Evolutionary conservation across 2,113 vertebrate genomes (phyloP), one percentile per base, ranked within the genome.

Genomic region (Engraulis encrasicolus): DNA sequence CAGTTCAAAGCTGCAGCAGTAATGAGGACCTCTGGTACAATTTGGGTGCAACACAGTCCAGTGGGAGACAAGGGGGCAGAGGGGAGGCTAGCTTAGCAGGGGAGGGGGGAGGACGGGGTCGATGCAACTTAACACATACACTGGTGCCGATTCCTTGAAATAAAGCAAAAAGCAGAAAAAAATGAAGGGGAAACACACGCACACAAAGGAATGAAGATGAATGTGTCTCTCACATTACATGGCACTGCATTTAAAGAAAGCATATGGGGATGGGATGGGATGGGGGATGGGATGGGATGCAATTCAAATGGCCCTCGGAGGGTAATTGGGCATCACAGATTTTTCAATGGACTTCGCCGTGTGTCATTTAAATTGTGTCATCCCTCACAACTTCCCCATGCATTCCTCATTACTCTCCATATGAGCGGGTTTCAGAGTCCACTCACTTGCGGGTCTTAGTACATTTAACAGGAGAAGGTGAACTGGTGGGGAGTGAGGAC

Each of bases 1-100:
- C 74, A 81, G 87, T 86, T 87, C 84, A 79, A 78, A 88, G 86
- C 79, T 81, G 34, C 49, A n/a, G 90, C 90, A 92, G 90, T 90
- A 88, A 90, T 85, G 81, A 85, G 38, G 50, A 83, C 81, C 79
- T 74, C 58, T 36, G 81, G 83, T 54, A 54, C 78, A 77, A 85
- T 81, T 87, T 81, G 36, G 9, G 45, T 27, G 71, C 17, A 77
- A 80, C n/a, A n/a, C n/a, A n/a, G n/a, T 58, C 66, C 48, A 12
- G 18, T 38, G 54, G 50, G 49, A 49, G 27, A 36, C 12, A 19
- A 31, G 17, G 40, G 23, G 66, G 78, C 82, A 34, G 66, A 34
- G 66, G 66, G 66, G 40, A 45, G 40, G 40, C 40, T 45, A n/a
- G n/a, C n/a, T n/a, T n/a, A n/a, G n/a, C n/a, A n/a, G n/a, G n/a